These are phyloP conservation scores for Embiotoca jacksoni DNA, from an alignment of 2,113 vertebrate species.

Conservation along the genomic window DNA sequence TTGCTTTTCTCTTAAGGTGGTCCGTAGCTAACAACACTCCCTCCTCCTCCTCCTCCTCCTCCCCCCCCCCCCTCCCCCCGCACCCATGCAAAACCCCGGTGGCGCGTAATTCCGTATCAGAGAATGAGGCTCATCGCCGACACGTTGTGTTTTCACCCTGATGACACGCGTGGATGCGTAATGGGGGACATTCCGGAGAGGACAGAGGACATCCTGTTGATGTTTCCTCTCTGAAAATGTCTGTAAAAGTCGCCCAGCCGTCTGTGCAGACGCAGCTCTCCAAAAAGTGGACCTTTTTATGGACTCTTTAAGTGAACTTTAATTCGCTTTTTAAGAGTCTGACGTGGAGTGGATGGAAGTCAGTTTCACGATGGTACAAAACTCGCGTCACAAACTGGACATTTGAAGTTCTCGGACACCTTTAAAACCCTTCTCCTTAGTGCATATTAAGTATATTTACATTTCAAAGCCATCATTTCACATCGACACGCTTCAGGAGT, in stretches of 20 bases:
- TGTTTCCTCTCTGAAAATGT: slow-evolving; percentile 33
- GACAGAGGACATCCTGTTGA: slow-evolving; percentile 66
- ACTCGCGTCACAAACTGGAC: no score
- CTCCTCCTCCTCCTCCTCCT: background rate
- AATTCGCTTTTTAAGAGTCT: background rate
- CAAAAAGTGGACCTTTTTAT: no score
- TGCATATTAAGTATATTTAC: no score
- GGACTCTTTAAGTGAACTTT: background rate
- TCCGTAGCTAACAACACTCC: background rate
- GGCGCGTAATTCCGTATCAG: slow-evolving; percentile 24
- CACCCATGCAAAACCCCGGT: background rate
- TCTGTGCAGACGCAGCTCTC: background rate
- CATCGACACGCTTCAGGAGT: no score
- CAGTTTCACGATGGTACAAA: no score
- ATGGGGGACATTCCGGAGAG: slow-evolving; percentile 60
- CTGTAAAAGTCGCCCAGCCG: slow-evolving; percentile 21
- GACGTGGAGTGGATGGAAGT: background rate
- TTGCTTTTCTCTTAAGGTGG: slow-evolving; percentile 81
- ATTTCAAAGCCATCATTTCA: no score
- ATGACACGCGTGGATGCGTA: slow-evolving; percentile 47
- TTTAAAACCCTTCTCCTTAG: no score
- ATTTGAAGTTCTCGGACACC: no score
- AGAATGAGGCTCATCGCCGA: background rate
- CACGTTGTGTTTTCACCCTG: slow-evolving; percentile 27
- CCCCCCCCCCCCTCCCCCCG: background rate